Conservation (phyloP, 2,888 invertebrate species). For the Gonocerus acuteangulatus region DNA sequence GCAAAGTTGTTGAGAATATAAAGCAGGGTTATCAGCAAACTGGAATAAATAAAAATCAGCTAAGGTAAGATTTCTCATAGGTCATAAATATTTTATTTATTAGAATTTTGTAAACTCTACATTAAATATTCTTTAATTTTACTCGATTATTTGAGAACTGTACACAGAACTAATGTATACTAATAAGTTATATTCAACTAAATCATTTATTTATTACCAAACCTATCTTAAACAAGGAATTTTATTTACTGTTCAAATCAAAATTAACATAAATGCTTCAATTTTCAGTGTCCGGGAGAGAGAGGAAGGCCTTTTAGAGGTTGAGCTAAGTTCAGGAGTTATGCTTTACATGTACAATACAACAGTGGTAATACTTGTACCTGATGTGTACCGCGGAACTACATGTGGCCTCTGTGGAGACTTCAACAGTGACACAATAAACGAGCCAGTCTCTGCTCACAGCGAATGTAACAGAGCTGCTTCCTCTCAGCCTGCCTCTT, state of each 20-base stretch:
- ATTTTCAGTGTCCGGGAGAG: slow-evolving; percentile 38
- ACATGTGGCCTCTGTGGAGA: slow-evolving; percentile 41
- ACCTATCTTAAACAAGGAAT: too few species aligned
- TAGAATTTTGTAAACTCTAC: too few species aligned
- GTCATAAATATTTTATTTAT: too few species aligned
- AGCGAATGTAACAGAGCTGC: background rate
- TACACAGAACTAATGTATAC: too few species aligned
- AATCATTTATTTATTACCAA: too few species aligned
- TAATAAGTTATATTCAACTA: too few species aligned
- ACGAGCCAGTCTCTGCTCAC: slow-evolving; percentile 32
- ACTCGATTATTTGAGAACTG: background rate
- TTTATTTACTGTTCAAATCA: too few species aligned
- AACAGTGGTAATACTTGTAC: slow-evolving; percentile 39
- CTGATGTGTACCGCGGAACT: slow-evolving; percentile 38
- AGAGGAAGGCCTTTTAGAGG: slow-evolving; percentile 38
- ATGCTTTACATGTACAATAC: slow-evolving; percentile 40
- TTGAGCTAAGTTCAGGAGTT: slow-evolving; percentile 38
- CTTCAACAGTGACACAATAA: slow-evolving; percentile 40
- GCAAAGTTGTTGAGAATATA: slow-evolving; percentile 29
- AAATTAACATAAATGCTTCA: background rate
- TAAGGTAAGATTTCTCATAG: too few species aligned
- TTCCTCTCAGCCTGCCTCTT: background rate
- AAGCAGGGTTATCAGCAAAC: slow-evolving; percentile 29
- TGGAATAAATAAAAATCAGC: slow-evolving; percentile 19
- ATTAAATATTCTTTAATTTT: too few species aligned